phyloP scores from a whole-genome alignment of 2,113 vertebrate species.

The Antechinus flavipes region DNA sequence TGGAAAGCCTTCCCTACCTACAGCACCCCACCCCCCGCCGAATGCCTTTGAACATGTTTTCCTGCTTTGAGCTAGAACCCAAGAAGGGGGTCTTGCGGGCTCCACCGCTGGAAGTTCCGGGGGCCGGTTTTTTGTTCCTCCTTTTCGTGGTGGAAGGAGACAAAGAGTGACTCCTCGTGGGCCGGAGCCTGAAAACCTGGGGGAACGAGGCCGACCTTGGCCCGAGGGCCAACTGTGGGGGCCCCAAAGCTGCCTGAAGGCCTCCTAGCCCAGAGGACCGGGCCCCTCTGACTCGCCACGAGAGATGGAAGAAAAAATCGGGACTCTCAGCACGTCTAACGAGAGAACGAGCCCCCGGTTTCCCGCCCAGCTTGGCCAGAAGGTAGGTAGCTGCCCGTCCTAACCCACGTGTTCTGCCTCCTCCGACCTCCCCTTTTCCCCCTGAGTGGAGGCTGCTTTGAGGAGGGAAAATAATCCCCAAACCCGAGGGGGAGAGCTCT shows the following conservation, averaged over 20 bases:
- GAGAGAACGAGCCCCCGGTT: not conserved
- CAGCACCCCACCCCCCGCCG: not conserved
- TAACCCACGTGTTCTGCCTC: not conserved
- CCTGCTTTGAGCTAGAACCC: not conserved
- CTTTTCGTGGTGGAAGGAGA: too few species aligned
- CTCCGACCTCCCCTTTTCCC: not conserved
- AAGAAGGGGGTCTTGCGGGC: not conserved
- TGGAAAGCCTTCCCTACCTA: not conserved
- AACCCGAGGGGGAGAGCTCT: too few species aligned
- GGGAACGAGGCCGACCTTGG: not conserved
- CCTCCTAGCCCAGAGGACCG: not conserved
- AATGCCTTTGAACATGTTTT: not conserved
- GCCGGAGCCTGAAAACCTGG: not conserved
- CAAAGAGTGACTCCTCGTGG: not conserved
- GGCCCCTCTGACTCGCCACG: not conserved
- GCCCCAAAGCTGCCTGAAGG: not conserved
- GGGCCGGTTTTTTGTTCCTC: not conserved
- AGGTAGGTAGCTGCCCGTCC: not conserved
- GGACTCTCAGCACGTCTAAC: not conserved
- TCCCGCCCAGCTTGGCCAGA: not conserved
- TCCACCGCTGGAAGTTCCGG: not conserved
- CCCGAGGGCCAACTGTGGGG: not conserved
- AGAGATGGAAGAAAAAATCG: not conserved
- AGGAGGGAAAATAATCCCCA: not conserved
- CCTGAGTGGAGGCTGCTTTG: not conserved